phyloP scores from a whole-genome alignment of 2,113 vertebrate species.

The Cervus canadensis region DNA sequence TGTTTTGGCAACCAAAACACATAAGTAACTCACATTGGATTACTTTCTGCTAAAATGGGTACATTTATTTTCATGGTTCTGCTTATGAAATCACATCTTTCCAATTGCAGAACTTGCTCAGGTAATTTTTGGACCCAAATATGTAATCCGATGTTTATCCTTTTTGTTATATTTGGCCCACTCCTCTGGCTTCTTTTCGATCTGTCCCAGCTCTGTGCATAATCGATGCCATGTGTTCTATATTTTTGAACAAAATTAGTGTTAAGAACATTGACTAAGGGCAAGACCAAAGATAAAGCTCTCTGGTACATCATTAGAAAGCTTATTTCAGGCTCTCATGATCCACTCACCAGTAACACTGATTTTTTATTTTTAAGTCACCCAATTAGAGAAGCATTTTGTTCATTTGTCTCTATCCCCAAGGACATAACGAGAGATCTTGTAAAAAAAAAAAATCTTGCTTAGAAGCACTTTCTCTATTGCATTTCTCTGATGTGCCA shows the following conservation, averaged over 20 bases:
- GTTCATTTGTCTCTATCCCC: neutral
- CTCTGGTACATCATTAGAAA: neutral
- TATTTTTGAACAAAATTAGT: slow-evolving; percentile 15
- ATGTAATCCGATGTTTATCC: neutral
- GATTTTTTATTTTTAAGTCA: neutral
- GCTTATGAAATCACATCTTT: neutral
- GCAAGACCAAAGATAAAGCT: neutral
- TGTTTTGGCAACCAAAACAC: neutral
- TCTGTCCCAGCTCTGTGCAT: neutral
- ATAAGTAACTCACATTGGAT: neutral
- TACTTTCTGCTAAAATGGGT: slow-evolving; percentile 16
- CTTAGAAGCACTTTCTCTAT: neutral
- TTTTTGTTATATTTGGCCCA: neutral
- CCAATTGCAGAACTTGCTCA: neutral
- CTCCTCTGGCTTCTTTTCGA: neutral
- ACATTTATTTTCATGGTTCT: neutral
- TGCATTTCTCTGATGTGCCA: neutral
- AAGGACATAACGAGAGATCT: neutral
- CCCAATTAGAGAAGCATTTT: neutral
- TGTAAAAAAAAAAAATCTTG: neutral
- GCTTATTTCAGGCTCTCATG: neutral
- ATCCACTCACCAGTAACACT: neutral
- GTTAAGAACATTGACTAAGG: neutral
- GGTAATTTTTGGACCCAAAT: neutral
- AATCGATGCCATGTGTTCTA: neutral